Conservation (phyloP, 2,113 vertebrate species). For the Pontoporia blainvillei region DNA sequence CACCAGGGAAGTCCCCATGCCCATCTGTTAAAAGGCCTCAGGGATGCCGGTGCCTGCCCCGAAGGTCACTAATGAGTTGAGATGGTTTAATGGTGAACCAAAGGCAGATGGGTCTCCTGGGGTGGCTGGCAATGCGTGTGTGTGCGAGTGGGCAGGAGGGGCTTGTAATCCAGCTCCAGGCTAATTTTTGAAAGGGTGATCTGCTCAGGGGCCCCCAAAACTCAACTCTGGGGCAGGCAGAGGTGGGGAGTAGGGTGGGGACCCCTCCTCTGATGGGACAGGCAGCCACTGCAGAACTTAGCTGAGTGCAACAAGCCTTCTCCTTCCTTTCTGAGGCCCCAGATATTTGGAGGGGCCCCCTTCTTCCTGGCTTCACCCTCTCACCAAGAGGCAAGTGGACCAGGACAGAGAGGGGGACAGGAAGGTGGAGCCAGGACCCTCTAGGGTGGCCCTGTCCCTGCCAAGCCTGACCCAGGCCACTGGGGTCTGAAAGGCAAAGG, state of each 20-base stretch:
- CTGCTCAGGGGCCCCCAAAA: background rate
- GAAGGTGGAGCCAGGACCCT: background rate
- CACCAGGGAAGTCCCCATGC: no score
- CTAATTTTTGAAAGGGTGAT: background rate
- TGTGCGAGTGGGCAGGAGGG: background rate
- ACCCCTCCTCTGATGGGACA: background rate
- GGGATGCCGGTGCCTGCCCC: background rate
- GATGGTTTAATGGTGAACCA: background rate
- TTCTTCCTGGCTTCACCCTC: background rate
- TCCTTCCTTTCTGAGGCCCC: background rate
- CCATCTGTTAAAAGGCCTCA: background rate
- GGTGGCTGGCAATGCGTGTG: background rate
- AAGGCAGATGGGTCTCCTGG: background rate
- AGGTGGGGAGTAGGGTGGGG: background rate
- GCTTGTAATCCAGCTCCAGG: background rate
- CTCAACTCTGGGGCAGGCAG: background rate
- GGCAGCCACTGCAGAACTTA: background rate
- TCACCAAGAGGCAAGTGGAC: background rate
- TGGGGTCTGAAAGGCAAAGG: background rate
- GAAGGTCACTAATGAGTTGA: background rate
- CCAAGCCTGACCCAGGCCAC: background rate
- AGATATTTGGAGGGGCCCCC: background rate
- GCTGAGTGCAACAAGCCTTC: accelerated
- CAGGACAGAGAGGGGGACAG: background rate
- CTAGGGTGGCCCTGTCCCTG: background rate